These are phyloP conservation scores for Ophion ventricosus DNA, from an alignment of 2,888 invertebrate species.

Conservation along the genomic window DNA sequence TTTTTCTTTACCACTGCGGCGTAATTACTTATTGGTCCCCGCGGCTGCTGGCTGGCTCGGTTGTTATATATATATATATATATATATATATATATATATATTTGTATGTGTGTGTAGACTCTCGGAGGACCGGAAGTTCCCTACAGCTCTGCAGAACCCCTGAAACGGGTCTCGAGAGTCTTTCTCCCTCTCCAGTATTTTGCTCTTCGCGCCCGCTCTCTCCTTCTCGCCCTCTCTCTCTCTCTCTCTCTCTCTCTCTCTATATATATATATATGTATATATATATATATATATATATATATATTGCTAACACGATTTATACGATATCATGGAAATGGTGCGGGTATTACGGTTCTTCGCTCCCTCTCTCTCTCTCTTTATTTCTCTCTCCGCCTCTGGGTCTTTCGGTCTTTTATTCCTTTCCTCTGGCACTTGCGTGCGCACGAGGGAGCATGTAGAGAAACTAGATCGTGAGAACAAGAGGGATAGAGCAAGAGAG, in stretches of 20 bases:
- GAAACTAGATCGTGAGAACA: slow-evolving; percentile 24
- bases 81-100: background rate
- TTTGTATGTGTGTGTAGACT: slow-evolving; percentile 17
- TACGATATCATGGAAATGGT: slow-evolving; percentile 76
- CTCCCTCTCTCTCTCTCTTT: background rate
- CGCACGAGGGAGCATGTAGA: slow-evolving; percentile 39
- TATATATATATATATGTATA: slow-evolving; percentile 38
- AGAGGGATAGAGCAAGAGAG: slow-evolving; percentile 29
- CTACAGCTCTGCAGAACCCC: slow-evolving; percentile 58
- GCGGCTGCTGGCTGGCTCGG: slow-evolving; percentile 53
- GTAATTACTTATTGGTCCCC: slow-evolving; percentile 77
- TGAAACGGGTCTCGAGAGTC: slow-evolving; percentile 63
- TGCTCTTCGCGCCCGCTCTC: slow-evolving; percentile 32
- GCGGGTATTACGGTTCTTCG: slow-evolving; percentile 43
- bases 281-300: background rate
- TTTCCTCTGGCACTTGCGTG: background rate
- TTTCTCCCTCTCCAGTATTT: slow-evolving; percentile 25
- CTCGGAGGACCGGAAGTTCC: slow-evolving; percentile 60
- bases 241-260: background rate
- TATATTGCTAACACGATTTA: slow-evolving; percentile 71
- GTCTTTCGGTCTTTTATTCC: background rate
- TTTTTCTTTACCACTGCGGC: slow-evolving; percentile 71
- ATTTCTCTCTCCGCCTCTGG: background rate
- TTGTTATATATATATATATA: slow-evolving; percentile 36
- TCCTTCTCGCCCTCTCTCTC: background rate